Percentiles rank a stretch among this genome's conserved stretches.
phyloP scores from a whole-genome alignment of 2,797 vertebrate genomes.

The Pelobates cultripes region DNA sequence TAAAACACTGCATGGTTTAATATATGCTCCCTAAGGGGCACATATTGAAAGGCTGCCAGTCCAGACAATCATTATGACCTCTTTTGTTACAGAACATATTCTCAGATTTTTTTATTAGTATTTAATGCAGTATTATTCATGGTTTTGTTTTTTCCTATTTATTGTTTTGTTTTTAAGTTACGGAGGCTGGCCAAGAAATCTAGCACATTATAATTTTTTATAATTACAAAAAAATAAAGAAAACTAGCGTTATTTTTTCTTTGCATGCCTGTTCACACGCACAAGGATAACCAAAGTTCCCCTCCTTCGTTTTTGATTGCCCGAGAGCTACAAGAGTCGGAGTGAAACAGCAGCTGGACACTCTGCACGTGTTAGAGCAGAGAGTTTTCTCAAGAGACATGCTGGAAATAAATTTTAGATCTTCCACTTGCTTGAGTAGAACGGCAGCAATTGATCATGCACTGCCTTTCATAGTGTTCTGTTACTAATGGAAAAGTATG shows the following conservation, averaged over 20 bases:
- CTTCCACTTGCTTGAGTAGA: constrained; percentile 2
- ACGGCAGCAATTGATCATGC: constrained; percentile 31
- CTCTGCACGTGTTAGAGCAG: background rate
- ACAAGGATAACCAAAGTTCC: background rate
- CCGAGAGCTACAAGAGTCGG: background rate
- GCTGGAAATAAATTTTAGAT: constrained; percentile 44
- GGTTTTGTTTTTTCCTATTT: too few species aligned
- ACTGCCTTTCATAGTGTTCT: constrained; percentile 22
- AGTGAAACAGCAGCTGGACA: background rate
- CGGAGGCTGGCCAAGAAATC: too few species aligned
- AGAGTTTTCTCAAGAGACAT: constrained; percentile 16
- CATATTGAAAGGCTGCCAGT: too few species aligned
- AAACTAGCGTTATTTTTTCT: background rate
- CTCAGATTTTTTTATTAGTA: too few species aligned
- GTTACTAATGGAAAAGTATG: constrained; percentile 46
- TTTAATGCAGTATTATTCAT: too few species aligned
- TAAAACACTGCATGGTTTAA: too few species aligned
- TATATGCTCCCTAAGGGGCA: too few species aligned
- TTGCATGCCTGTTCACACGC: background rate
- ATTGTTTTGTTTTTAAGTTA: too few species aligned
- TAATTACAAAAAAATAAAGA: too few species aligned
- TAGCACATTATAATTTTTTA: too few species aligned
- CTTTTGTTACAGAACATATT: too few species aligned
- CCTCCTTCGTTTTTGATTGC: background rate
- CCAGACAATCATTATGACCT: too few species aligned